phyloP scores from a whole-genome alignment of 1,140 invertebrate species.

The Calephelis nemesis region DNA sequence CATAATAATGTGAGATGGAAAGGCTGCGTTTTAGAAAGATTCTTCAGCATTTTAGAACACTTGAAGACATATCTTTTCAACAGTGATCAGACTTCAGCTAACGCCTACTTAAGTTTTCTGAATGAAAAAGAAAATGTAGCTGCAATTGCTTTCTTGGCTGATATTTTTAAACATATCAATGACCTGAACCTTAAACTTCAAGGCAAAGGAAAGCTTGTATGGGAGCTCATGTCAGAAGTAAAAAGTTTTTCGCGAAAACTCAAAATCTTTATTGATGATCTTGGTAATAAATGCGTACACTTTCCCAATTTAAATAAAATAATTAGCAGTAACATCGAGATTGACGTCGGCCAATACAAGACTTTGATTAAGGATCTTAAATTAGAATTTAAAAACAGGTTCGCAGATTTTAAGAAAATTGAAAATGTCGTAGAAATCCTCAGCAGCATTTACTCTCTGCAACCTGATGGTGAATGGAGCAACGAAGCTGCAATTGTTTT shows the following conservation, averaged over 20 bases:
- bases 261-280: constrained; percentile 16
- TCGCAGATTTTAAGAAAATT: no score
- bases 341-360: constrained; percentile 29
- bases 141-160: no score
- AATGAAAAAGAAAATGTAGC: not conserved
- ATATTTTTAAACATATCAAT: constrained; percentile 2
- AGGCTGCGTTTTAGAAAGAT: no score
- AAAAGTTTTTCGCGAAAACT: constrained; percentile 26
- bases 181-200: constrained; percentile 27
- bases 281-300: constrained; percentile 29
- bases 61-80: constrained; percentile 26
- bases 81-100: constrained; percentile 6
- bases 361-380: constrained; percentile 26
- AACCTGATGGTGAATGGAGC: no score
- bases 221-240: constrained; percentile 23
- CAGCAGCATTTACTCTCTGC: no score
- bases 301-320: constrained; percentile 32
- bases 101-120: constrained; percentile 30
- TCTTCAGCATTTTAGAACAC: constrained; percentile 28
- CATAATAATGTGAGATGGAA: constrained; percentile 27
- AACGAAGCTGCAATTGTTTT: no score
- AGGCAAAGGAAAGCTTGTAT: constrained; percentile 30
- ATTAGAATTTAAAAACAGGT: constrained; percentile 5
- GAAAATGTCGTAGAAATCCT: no score
- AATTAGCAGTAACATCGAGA: constrained; percentile 30